These are phyloP conservation scores for Protaetia brevitarsis DNA, from an alignment of 1,140 invertebrate genomes.

Conservation along the genomic window DNA sequence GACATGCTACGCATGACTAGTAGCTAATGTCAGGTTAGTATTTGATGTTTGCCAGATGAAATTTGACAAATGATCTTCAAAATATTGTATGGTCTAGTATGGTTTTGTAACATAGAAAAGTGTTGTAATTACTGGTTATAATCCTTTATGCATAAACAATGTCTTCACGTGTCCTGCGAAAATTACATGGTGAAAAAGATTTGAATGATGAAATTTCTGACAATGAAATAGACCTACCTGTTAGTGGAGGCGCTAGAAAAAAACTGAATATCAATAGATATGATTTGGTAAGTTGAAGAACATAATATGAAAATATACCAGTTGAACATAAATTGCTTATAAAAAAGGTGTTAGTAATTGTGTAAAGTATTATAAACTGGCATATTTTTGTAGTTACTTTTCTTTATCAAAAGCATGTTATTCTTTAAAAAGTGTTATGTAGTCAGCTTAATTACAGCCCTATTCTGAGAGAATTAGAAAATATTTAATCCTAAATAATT, in stretches of 20 bases:
- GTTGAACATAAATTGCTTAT: background rate
- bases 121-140: background rate
- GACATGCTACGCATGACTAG: too few relatives aligned
- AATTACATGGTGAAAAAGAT: constrained; percentile 58
- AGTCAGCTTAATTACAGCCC: too few relatives aligned
- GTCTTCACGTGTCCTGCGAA: constrained; percentile 62
- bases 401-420: too few relatives aligned
- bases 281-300: constrained; percentile 55
- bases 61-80: background rate
- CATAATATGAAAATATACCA: background rate
- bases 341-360: too few relatives aligned
- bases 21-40: background rate
- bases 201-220: constrained; percentile 52
- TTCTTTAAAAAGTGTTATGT: too few relatives aligned
- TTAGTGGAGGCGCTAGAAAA: constrained; percentile 49
- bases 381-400: too few relatives aligned
- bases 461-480: too few relatives aligned
- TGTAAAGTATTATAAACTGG: too few relatives aligned
- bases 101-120: background rate
- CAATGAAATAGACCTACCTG: constrained; percentile 47
- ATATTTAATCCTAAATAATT: too few relatives aligned
- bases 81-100: background rate
- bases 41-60: background rate
- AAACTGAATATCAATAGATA: constrained; percentile 60
- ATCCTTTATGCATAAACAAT: constrained; percentile 43